phyloP scores from a whole-genome alignment of 2,113 vertebrate genomes.

The Pseudorhombus dupliciocellatus region DNA sequence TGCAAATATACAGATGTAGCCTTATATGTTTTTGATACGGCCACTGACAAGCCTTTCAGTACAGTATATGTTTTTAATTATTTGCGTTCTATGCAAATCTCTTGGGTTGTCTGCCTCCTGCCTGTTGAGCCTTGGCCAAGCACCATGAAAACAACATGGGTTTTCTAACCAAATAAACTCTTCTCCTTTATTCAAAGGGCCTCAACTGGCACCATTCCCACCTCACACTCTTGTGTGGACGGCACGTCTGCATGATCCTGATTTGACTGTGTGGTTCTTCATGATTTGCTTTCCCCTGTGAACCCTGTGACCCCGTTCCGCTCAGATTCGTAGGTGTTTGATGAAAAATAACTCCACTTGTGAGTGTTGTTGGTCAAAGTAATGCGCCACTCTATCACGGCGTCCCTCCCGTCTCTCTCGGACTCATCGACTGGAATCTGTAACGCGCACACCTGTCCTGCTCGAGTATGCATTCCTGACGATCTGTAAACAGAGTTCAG shows the following conservation, averaged over 20 bases:
- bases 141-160: neutral
- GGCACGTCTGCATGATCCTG: neutral
- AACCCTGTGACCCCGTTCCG: constrained; percentile 19
- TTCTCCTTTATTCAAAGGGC: constrained; percentile 20
- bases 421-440: constrained; percentile 1
- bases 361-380: neutral
- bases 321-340: constrained; percentile 17
- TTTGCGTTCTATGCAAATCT: constrained; percentile 26
- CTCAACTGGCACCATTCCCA: constrained; percentile 1
- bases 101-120: neutral
- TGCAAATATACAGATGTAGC: neutral
- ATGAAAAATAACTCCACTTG: neutral
- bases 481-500: constrained; percentile 34
- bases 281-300: neutral
- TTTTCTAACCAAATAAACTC: constrained; percentile 47
- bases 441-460: constrained; percentile 2
- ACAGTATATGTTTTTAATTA: neutral
- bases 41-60: neutral
- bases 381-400: neutral
- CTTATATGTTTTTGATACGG: no score
- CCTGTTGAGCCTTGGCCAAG: neutral
- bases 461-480: constrained; percentile 29
- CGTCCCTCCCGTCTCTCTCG: neutral
- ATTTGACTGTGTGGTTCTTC: constrained; percentile 1
- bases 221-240: constrained; percentile 4